Conservation (phyloP, 2,888 invertebrate genomes). For the Dexiosoma caninum region DNA sequence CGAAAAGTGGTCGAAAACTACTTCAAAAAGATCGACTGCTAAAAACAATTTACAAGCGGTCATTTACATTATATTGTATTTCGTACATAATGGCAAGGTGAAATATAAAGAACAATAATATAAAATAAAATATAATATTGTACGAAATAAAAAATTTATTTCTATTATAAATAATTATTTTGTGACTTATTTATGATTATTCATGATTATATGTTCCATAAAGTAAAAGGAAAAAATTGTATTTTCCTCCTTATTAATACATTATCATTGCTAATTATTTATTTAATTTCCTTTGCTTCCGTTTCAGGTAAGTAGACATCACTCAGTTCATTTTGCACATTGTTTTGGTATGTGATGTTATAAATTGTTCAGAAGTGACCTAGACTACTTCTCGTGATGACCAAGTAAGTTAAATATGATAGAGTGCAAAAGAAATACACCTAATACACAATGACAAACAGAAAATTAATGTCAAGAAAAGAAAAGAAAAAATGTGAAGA, state of each 20-base stretch:
- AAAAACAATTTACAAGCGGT: no score
- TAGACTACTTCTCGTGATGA: constrained; percentile 43
- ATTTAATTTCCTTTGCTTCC: constrained; percentile 36
- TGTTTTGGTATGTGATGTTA: constrained; percentile 2
- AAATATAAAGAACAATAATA: no score
- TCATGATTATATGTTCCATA: no score
- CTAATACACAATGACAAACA: constrained; percentile 11
- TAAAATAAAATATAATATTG: no score
- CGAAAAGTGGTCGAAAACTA: no score
- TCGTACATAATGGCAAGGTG: no score
- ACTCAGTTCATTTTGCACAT: constrained; percentile 2
- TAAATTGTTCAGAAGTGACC: constrained; percentile 56
- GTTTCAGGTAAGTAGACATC: constrained; percentile 58
- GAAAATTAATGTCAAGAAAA: constrained; percentile 36
- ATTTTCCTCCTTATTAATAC: not conserved
- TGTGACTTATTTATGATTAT: no score
- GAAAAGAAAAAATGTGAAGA: not conserved
- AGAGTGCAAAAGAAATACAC: not conserved
- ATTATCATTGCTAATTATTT: constrained; percentile 15
- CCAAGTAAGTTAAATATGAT: constrained; percentile 15
- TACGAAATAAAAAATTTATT: no score
- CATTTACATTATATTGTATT: no score
- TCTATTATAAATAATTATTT: no score
- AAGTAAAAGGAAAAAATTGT: no score
- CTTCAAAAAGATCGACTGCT: no score